phyloP scores from a whole-genome alignment of 2,888 invertebrate genomes.

The Choristoneura rosaceana region DNA sequence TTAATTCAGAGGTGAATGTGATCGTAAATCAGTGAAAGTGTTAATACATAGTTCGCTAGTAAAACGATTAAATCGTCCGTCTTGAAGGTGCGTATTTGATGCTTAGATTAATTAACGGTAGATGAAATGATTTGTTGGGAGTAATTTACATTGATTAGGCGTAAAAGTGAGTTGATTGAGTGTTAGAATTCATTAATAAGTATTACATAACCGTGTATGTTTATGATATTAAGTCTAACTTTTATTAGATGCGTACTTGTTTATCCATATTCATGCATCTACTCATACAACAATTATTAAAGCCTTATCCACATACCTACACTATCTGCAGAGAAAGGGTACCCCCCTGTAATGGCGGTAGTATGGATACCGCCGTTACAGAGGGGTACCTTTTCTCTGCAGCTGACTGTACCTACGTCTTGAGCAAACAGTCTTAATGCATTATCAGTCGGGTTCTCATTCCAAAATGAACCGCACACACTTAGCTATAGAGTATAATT shows the following conservation, averaged over 20 bases:
- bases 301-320: constrained; percentile 31
- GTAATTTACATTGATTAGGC: constrained; percentile 32
- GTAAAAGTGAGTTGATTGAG: constrained; percentile 34
- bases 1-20: constrained; percentile 40
- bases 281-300: constrained; percentile 15
- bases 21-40: constrained; percentile 54
- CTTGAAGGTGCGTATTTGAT: constrained; percentile 53
- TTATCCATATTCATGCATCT: constrained; percentile 26
- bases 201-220: constrained; percentile 28
- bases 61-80: constrained; percentile 50
- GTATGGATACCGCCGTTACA: too few species aligned
- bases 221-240: constrained; percentile 7
- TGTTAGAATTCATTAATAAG: constrained; percentile 23
- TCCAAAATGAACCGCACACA: constrained; percentile 3
- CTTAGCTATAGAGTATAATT: constrained; percentile 49
- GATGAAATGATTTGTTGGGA: constrained; percentile 31
- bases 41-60: constrained; percentile 47
- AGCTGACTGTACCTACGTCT: constrained; percentile 9
- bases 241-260: constrained; percentile 4
- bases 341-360: too few species aligned
- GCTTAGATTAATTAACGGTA: constrained; percentile 43
- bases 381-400: too few species aligned
- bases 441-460: constrained; percentile 6
- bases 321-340: constrained; percentile 1
- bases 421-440: constrained; percentile 26